These are phyloP conservation scores for Dromas ardeola DNA, from an alignment of 2,113 vertebrate genomes.

Conservation along the genomic window DNA sequence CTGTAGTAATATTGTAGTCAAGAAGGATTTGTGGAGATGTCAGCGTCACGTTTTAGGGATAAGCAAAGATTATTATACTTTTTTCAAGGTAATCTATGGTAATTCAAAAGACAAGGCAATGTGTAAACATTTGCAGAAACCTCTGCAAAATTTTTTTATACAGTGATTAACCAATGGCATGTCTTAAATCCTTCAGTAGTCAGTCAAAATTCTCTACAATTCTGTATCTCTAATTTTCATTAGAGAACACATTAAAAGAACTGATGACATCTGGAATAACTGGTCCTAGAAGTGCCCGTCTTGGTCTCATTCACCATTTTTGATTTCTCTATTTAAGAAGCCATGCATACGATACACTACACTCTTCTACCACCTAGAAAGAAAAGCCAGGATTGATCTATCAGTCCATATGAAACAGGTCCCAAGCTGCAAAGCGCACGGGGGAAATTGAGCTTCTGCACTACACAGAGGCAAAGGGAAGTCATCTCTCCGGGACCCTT, in stretches of 20 bases:
- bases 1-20: background rate
- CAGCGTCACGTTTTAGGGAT: background rate
- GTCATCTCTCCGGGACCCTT: background rate
- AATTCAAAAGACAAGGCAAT: background rate
- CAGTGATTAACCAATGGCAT: background rate
- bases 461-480: background rate
- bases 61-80: background rate
- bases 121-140: background rate
- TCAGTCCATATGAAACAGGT: rapidly evolving
- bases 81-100: background rate
- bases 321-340: background rate
- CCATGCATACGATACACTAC: rapidly evolving
- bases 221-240: background rate
- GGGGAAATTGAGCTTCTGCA: background rate
- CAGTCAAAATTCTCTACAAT: background rate
- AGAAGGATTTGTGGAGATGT: background rate
- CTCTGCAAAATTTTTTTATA: background rate
- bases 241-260: background rate
- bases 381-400: background rate
- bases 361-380: background rate
- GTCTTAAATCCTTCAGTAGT: background rate
- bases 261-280: background rate
- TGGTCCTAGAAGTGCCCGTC: background rate
- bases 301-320: background rate
- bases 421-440: background rate